phyloP scores from a whole-genome alignment of 2,113 vertebrate genomes.

The Daboia siamensis region DNA sequence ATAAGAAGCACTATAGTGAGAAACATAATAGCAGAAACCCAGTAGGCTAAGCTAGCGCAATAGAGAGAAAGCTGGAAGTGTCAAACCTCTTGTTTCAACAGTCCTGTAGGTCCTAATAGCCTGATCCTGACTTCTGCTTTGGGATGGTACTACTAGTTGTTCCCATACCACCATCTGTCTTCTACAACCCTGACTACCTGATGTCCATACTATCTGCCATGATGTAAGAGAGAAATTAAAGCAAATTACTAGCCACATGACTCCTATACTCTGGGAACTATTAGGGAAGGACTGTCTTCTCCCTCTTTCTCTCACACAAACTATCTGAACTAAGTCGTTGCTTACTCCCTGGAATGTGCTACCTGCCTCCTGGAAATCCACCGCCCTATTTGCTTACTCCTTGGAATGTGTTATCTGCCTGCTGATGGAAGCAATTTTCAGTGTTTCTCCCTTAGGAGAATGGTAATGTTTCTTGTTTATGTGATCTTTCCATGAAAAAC shows the following conservation, averaged over 20 bases:
- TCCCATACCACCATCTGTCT: not conserved
- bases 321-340: not conserved
- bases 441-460: not conserved
- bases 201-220: not conserved
- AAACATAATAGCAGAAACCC: not conserved
- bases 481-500: not conserved
- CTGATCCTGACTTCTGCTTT: not conserved
- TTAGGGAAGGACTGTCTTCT: not conserved
- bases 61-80: not conserved
- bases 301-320: not conserved
- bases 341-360: not conserved
- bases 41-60: not conserved
- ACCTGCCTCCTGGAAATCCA: not conserved
- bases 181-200: not conserved
- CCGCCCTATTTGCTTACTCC: not conserved
- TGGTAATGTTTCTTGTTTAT: not conserved
- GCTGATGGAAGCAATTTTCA: not conserved
- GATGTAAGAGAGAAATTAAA: not conserved
- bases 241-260: no score
- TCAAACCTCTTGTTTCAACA: not conserved
- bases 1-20: not conserved
- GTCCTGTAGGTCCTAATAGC: not conserved
- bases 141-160: not conserved
- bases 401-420: not conserved
- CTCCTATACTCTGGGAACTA: not conserved